Percentiles rank a stretch among this genome's conserved stretches.
Evolutionary conservation across 2,797 vertebrate species (phyloP).

Genomic region (Bovichtus variegatus): DNA sequence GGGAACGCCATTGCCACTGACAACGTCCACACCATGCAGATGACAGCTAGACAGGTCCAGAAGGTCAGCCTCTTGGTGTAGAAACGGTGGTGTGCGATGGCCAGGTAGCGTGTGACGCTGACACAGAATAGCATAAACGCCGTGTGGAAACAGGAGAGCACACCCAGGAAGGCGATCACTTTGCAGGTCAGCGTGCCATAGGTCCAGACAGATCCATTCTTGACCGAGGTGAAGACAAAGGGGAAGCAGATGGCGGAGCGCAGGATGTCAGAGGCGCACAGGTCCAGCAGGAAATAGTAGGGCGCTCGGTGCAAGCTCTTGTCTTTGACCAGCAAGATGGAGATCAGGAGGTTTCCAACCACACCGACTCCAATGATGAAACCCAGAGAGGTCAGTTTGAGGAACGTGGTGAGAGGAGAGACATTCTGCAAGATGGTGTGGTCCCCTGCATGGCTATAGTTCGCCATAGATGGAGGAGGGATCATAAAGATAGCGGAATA

Average conservation of each 20-base stretch:
- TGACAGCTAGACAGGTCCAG: slow-evolving; percentile 98
- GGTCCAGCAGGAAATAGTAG: slow-evolving; percentile 99
- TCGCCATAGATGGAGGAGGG: slow-evolving; percentile 99
- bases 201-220: slow-evolving; percentile 98
- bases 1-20: slow-evolving; percentile 99
- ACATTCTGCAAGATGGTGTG: slow-evolving; percentile 99
- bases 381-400: slow-evolving; percentile 99
- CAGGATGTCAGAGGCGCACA: slow-evolving; percentile 98
- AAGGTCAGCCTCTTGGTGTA: slow-evolving; percentile 99
- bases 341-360: slow-evolving; percentile 99
- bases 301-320: slow-evolving; percentile 98
- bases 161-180: slow-evolving; percentile 99
- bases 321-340: slow-evolving; percentile 99
- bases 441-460: slow-evolving; percentile 99
- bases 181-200: slow-evolving; percentile 99
- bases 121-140: slow-evolving; percentile 99
- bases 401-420: slow-evolving; percentile 99
- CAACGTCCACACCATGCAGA: slow-evolving; percentile 99
- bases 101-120: slow-evolving; percentile 98
- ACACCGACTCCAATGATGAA: slow-evolving; percentile 99
- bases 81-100: slow-evolving; percentile 99
- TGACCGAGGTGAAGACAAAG: slow-evolving; percentile 99
- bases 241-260: slow-evolving; percentile 99
- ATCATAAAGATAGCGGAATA: slow-evolving; percentile 94
- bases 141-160: slow-evolving; percentile 99